Conservation (phyloP, 2,113 vertebrate genomes). For the Apaloderma vittatum region DNA sequence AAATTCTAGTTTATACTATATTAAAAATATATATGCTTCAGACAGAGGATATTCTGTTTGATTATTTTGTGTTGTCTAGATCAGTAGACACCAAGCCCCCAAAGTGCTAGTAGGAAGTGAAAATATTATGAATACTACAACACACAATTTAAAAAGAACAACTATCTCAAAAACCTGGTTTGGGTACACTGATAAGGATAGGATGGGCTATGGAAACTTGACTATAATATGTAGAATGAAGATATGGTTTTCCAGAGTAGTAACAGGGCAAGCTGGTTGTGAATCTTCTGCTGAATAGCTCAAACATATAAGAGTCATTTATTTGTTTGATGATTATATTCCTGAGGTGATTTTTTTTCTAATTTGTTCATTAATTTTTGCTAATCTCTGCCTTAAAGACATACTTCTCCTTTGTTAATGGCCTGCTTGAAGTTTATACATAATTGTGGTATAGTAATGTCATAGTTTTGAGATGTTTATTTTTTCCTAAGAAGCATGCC, state of each 20-base stretch:
- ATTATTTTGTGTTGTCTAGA: not conserved
- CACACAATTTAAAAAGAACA: not conserved
- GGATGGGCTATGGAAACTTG: not conserved
- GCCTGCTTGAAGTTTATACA: not conserved
- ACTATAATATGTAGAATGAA: not conserved
- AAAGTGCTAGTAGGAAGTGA: not conserved
- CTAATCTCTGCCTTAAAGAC: not conserved
- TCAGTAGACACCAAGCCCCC: not conserved
- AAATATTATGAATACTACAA: not conserved
- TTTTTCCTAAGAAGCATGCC: not conserved
- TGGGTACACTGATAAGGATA: not conserved
- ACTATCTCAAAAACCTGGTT: not conserved
- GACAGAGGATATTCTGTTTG: not conserved
- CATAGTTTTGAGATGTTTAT: not conserved
- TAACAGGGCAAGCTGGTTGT: not conserved
- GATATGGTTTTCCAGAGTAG: not conserved
- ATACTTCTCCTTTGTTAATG: not conserved
- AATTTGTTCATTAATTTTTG: not conserved
- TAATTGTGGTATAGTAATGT: not conserved
- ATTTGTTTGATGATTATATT: not conserved
- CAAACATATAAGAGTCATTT: not conserved
- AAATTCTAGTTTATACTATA: not conserved
- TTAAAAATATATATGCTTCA: not conserved
- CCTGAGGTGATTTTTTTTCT: not conserved
- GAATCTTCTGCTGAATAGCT: not conserved